A percentile compares a stretch with the other conserved stretches of the same genome.
phyloP scores from a whole-genome alignment of 2,888 invertebrate species.

The Sturmia bella region DNA sequence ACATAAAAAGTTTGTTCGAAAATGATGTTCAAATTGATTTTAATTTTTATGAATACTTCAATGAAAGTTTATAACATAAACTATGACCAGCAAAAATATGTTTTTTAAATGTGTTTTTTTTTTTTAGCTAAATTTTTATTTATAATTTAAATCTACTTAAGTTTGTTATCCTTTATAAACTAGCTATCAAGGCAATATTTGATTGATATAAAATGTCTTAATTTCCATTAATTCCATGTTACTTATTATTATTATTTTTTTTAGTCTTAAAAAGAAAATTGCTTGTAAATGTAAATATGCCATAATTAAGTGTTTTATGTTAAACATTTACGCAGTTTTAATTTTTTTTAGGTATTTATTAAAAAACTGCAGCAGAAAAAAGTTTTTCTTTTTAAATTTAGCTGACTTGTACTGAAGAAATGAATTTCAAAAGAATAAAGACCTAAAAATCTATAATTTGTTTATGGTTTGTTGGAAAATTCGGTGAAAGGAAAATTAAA shows the following conservation, averaged over 20 bases:
- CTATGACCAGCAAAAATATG: constrained; percentile 28
- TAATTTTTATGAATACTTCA: too few relatives aligned
- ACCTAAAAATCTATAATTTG: too few relatives aligned
- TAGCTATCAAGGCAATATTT: constrained; percentile 79
- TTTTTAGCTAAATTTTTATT: constrained; percentile 1
- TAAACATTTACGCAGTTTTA: constrained; percentile 47
- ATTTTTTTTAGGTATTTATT: constrained; percentile 1
- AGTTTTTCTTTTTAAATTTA: too few relatives aligned
- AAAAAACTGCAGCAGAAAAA: too few relatives aligned
- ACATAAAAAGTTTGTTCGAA: too few relatives aligned
- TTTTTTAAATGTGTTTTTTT: constrained; percentile 10
- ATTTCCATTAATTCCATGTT: constrained; percentile 45
- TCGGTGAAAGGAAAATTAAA: too few relatives aligned
- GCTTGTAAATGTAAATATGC: constrained; percentile 40
- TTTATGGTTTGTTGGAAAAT: too few relatives aligned
- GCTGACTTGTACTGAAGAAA: too few relatives aligned
- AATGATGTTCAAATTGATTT: too few relatives aligned
- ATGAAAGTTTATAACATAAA: neutral
- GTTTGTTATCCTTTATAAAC: constrained; percentile 60
- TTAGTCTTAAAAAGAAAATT: constrained; percentile 41
- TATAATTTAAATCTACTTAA: constrained; percentile 38
- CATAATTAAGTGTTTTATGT: constrained; percentile 9
- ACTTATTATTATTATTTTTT: constrained; percentile 36
- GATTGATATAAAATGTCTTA: constrained; percentile 74
- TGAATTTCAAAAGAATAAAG: too few relatives aligned